Conservation (phyloP, 2,113 vertebrate species). For the Puntigrus tetrazona region DNA sequence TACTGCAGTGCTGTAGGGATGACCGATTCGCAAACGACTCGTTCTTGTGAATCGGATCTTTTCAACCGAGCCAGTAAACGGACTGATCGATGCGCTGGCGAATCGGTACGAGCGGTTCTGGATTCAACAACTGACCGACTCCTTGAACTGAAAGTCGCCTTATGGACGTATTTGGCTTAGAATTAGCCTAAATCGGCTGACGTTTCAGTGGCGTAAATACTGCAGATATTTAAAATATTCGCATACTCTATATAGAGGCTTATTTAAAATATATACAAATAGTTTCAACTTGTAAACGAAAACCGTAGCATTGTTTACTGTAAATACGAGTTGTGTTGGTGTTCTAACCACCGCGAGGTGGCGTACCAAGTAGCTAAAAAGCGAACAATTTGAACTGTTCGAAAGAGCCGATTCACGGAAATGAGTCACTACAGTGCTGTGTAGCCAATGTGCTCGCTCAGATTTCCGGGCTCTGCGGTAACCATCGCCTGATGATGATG, state of each 20-base stretch:
- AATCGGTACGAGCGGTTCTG: background rate
- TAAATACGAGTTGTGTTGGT: background rate
- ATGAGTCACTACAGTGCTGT: background rate
- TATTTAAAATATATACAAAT: background rate
- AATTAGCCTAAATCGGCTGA: background rate
- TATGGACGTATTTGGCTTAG: background rate
- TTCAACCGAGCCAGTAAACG: background rate
- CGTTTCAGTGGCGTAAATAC: background rate
- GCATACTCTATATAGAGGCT: background rate
- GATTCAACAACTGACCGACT: background rate
- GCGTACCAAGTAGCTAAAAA: no score
- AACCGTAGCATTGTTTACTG: background rate
- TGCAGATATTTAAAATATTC: background rate
- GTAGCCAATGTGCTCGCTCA: slow-evolving; percentile 26
- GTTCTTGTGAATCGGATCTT: background rate
- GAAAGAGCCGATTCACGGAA: background rate
- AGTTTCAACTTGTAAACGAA: background rate
- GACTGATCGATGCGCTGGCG: background rate
- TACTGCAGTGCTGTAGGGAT: slow-evolving; percentile 22
- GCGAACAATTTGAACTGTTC: no score
- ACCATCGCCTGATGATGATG: background rate
- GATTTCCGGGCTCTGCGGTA: slow-evolving; percentile 26
- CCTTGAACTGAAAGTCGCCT: background rate
- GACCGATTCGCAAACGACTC: background rate
- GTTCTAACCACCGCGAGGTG: background rate